Evolutionary conservation across 2,113 vertebrate species (phyloP).

Genomic region (Sceloporus undulatus): DNA sequence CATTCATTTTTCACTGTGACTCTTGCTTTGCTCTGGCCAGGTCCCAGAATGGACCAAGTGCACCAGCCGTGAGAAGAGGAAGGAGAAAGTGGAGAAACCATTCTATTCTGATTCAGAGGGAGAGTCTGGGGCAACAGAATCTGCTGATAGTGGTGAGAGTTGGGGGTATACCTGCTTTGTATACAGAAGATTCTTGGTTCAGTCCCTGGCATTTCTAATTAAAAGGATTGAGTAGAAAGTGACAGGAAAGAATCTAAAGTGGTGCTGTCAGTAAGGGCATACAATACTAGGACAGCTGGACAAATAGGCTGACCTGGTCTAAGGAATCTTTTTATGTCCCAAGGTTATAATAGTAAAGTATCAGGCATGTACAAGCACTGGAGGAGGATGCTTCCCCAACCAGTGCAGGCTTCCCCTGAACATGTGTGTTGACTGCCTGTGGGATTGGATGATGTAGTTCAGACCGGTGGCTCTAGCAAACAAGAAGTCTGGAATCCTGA

Average conservation of each 20-base stretch:
- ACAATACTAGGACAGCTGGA: background rate
- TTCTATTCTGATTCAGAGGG: slow-evolving; percentile 98
- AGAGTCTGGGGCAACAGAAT: slow-evolving; percentile 95
- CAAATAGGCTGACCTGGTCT: background rate
- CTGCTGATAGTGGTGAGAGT: slow-evolving; percentile 92
- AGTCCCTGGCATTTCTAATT: background rate
- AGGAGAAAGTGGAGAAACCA: slow-evolving; percentile 96
- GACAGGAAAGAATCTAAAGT: background rate
- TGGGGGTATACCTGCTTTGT: no score
- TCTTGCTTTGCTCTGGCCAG: slow-evolving; percentile 72
- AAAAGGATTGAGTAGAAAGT: background rate
- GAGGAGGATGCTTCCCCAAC: background rate
- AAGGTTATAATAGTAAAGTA: background rate
- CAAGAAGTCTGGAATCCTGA: background rate
- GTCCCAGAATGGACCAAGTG: slow-evolving; percentile 99
- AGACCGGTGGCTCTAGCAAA: no score
- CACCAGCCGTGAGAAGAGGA: slow-evolving; percentile 94
- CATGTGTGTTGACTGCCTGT: no score
- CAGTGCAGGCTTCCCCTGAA: background rate
- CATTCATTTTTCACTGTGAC: background rate
- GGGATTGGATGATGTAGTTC: background rate
- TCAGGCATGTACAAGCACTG: no score
- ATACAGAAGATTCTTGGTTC: background rate
- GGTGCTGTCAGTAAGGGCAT: background rate
- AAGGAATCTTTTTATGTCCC: no score